Percentiles rank a stretch among this genome's conserved stretches.
phyloP scores from a whole-genome alignment of 2,888 invertebrate species.

The Drosophila meridionalis region DNA sequence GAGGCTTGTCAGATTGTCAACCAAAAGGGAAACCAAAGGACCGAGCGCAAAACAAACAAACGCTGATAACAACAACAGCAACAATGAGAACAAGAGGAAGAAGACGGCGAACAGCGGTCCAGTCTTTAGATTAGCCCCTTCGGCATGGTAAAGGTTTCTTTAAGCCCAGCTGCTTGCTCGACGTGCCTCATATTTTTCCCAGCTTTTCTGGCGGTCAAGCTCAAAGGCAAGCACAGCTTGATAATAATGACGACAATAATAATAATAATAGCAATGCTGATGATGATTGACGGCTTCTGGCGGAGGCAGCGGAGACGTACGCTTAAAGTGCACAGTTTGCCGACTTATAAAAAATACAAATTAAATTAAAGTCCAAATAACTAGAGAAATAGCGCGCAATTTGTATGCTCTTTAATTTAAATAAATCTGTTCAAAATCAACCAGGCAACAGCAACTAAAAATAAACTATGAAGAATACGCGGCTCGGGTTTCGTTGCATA shows the following conservation, averaged over 20 bases:
- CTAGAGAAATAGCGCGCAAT: conserved; percentile 42
- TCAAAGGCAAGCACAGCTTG: conserved; percentile 23
- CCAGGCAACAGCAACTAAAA: conserved; percentile 31
- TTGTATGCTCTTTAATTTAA: conserved; percentile 71
- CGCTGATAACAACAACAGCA: conserved; percentile 37
- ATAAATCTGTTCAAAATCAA: conserved; percentile 58
- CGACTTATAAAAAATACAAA: conserved; percentile 66
- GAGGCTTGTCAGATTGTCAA: conserved; percentile 45
- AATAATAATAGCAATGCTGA: conserved; percentile 27
- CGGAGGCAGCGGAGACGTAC: not conserved
- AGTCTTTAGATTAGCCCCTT: conserved; percentile 48
- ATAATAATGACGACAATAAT: conserved; percentile 51
- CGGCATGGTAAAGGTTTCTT: conserved; percentile 36
- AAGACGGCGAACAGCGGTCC: conserved; percentile 24
- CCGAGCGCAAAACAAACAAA: conserved; percentile 46
- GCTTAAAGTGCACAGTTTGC: not conserved
- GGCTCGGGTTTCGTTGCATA: conserved; percentile 34
- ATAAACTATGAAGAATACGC: conserved; percentile 42
- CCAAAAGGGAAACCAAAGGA: conserved; percentile 22
- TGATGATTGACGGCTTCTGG: conserved; percentile 44
- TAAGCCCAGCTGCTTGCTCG: conserved; percentile 21
- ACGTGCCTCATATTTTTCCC: conserved; percentile 28
- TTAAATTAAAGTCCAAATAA: conserved; percentile 58
- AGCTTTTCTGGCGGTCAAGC: conserved; percentile 49
- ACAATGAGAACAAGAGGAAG: not conserved